Percentiles rank a stretch among this genome's conserved stretches.
phyloP scores from a whole-genome alignment of 2,113 vertebrate genomes.

The Amblyornis subalaris region DNA sequence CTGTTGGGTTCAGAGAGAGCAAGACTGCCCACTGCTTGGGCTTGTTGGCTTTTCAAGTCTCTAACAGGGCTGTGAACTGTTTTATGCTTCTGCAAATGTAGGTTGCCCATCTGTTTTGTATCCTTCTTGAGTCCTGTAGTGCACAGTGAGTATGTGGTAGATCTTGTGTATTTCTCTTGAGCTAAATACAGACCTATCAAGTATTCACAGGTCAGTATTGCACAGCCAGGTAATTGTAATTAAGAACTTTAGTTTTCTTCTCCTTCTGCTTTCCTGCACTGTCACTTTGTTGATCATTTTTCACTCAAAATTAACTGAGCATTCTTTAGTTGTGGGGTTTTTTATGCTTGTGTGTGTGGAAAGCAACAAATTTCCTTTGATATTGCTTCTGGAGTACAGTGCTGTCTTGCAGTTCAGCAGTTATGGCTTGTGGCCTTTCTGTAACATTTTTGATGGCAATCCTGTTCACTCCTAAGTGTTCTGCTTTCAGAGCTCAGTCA shows the following conservation, averaged over 20 bases:
- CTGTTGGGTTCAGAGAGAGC: not conserved
- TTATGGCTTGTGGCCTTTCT: not conserved
- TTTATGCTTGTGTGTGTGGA: not conserved
- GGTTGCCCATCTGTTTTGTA: not conserved
- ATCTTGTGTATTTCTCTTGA: not conserved
- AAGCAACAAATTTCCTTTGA: not conserved
- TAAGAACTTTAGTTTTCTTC: not conserved
- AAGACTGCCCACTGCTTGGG: not conserved
- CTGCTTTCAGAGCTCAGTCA: not conserved
- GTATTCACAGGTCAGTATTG: not conserved
- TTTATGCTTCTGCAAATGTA: not conserved
- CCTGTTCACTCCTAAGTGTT: not conserved
- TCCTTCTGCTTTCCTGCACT: not conserved
- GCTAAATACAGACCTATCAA: not conserved
- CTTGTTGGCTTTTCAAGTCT: not conserved
- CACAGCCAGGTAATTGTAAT: not conserved
- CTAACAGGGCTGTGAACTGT: rapidly evolving
- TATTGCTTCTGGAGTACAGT: not conserved
- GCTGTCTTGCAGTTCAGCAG: not conserved
- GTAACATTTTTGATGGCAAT: not conserved
- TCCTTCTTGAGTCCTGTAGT: not conserved
- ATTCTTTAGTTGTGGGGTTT: not conserved
- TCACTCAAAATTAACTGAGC: not conserved
- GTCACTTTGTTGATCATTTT: not conserved
- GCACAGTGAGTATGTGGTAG: not conserved